Evolutionary conservation across 1,140 invertebrate genomes (phyloP), one percentile per base, ranked within the genome.

Genomic region (Pentalonia nigronervosa): DNA sequence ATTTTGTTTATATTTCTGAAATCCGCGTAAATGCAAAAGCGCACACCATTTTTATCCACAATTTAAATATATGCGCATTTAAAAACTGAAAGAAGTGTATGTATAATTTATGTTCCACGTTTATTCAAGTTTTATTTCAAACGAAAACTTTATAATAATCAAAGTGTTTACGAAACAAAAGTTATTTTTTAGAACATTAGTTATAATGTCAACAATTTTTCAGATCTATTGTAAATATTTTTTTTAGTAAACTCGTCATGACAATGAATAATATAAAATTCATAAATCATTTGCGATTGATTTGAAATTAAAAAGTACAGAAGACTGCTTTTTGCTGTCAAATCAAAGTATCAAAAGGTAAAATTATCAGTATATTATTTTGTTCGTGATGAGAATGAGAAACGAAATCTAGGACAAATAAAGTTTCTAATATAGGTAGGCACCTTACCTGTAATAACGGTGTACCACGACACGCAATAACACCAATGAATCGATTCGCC

Each of bases 381-480:
- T 88, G 86, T 48, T 88, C 86, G 20, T 4, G 6, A 41, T 3
- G 14, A 88, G n/a, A 48, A 21, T n/a, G 17, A 7, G 20, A 41
- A 50, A 11, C 6, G 23, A 56, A 89, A 89, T 89, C 2, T 89
- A 56, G 87, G 87, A 89, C n/a, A 89, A 53, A 89, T 36, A 30
- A 56, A 56, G 21, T 89, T 89, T 89, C 87, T 89, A 89, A 56
- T 89, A 20, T 76, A n/a, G 60, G n/a, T n/a, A n/a, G 11, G 30
- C 7, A 17, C 30, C 60, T 67, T 41, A 30, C 25, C 25, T 60
- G 30, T 56, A 41, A n/a, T 76, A 56, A 89, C 2, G 45, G 53
- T 56, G 50, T 53, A 34, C 9, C 48, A 56, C 87, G 48, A 56
- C 41, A 14, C 34, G 36, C 6, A 21, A 56, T 89, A 88, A 41